These are phyloP conservation scores for Lepidurus couesii DNA, from an alignment of 1,140 invertebrate genomes.

Conservation along the genomic window DNA sequence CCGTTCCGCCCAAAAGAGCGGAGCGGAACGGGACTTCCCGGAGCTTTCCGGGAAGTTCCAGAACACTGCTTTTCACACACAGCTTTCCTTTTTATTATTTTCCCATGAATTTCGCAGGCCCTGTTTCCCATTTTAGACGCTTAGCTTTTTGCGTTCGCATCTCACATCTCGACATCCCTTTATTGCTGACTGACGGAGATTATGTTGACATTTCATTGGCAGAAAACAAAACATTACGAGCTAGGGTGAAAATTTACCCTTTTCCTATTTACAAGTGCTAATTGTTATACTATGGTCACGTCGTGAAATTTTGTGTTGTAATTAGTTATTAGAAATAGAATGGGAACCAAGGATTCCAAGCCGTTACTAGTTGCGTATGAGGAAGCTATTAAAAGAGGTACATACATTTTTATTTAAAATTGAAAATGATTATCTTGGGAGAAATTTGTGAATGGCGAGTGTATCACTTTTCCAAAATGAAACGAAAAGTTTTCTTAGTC, in stretches of 20 bases:
- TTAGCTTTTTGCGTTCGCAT: too few species aligned
- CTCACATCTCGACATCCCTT: too few species aligned
- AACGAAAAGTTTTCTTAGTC: conserved; percentile 28
- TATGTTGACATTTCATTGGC: neutral
- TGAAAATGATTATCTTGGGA: too few species aligned
- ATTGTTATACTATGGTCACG: neutral
- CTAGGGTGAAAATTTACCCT: neutral
- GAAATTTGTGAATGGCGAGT: too few species aligned
- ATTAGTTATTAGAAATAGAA: conserved; percentile 40
- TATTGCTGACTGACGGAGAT: neutral
- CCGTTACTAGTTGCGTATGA: conserved; percentile 74
- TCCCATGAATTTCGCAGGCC: too few species aligned
- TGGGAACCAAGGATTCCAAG: conserved; percentile 84
- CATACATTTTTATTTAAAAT: conserved; percentile 39
- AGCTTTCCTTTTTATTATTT: too few species aligned
- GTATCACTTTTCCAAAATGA: too few species aligned
- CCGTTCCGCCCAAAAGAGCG: too few species aligned
- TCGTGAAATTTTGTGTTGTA: conserved; percentile 20
- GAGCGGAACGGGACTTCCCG: too few species aligned
- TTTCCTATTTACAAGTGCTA: neutral
- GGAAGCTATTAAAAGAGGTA: conserved; percentile 76
- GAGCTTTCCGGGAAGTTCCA: too few species aligned
- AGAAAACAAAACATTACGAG: neutral
- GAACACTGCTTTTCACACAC: too few species aligned
- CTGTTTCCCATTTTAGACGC: too few species aligned